Evolutionary conservation across 2,113 vertebrate species (phyloP).

Genomic region (Conger conger): DNA sequence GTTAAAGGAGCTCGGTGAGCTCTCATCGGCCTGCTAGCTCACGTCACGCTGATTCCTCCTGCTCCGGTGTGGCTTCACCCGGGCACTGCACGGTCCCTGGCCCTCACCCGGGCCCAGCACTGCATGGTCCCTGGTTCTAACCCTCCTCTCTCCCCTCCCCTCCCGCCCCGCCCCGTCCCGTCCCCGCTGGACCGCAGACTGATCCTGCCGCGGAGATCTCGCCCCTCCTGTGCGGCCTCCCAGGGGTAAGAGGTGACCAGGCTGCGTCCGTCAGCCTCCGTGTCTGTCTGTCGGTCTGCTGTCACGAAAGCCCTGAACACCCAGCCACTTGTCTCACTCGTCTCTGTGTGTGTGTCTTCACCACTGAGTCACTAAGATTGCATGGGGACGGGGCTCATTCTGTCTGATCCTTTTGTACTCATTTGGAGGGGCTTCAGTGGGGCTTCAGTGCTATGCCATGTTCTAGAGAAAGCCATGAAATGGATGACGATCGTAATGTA

Average conservation of each 20-base stretch:
- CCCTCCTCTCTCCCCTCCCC: background rate
- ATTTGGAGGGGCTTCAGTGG: background rate
- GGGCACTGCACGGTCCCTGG: background rate
- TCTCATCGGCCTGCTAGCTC: background rate
- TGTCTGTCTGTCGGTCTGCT: background rate
- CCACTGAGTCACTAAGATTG: background rate
- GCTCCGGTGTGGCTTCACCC: background rate
- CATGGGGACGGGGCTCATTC: background rate
- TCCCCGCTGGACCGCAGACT: background rate
- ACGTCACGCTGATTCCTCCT: background rate
- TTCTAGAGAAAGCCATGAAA: background rate
- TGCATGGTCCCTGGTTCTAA: background rate
- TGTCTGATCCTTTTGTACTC: background rate
- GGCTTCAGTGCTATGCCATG: background rate
- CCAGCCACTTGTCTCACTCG: background rate
- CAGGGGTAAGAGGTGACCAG: constrained; percentile 1
- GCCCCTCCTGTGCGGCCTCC: background rate
- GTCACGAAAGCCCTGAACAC: background rate
- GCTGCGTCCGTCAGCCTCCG: background rate
- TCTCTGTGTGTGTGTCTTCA: background rate
- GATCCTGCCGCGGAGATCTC: background rate
- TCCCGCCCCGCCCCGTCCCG: background rate
- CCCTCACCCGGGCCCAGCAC: background rate
- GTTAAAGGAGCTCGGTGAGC: background rate
- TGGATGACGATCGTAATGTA: background rate